These are phyloP conservation scores for Chaenocephalus aceratus DNA, from an alignment of 2,113 vertebrate species.

Conservation along the genomic window DNA sequence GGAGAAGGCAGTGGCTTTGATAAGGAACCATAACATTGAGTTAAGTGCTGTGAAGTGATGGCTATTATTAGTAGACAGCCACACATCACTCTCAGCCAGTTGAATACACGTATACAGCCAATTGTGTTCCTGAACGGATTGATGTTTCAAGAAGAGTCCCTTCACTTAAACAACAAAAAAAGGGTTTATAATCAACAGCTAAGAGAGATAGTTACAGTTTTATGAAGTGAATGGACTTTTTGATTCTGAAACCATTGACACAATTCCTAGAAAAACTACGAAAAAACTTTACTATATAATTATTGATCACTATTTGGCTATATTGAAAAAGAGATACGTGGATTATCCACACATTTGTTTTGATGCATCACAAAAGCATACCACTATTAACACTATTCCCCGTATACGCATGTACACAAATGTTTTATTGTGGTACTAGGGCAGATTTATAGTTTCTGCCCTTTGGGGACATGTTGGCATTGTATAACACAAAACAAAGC, in stretches of 20 bases:
- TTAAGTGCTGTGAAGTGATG: slow-evolving; percentile 32
- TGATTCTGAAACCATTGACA: background rate
- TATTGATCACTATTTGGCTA: background rate
- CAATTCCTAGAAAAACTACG: background rate
- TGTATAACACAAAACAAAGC: too few relatives aligned
- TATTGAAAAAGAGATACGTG: background rate
- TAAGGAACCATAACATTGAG: slow-evolving; percentile 45
- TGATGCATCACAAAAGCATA: background rate
- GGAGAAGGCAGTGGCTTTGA: slow-evolving; percentile 19
- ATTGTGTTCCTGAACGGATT: background rate
- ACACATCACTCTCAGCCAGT: slow-evolving; percentile 28
- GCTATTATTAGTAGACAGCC: slow-evolving; percentile 4
- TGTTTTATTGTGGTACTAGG: background rate
- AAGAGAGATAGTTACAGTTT: too few relatives aligned
- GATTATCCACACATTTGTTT: background rate
- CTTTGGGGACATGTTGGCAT: too few relatives aligned
- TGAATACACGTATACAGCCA: background rate
- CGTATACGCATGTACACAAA: too few relatives aligned
- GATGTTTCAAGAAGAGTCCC: background rate
- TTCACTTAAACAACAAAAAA: background rate
- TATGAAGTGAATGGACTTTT: background rate
- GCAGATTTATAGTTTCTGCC: background rate
- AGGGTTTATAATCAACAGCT: too few relatives aligned
- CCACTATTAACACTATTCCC: too few relatives aligned
- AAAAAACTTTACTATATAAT: background rate